Base-by-base conservation (phyloP, 2,113 vertebrate genomes). In the Lampris megalopsis region DNA sequence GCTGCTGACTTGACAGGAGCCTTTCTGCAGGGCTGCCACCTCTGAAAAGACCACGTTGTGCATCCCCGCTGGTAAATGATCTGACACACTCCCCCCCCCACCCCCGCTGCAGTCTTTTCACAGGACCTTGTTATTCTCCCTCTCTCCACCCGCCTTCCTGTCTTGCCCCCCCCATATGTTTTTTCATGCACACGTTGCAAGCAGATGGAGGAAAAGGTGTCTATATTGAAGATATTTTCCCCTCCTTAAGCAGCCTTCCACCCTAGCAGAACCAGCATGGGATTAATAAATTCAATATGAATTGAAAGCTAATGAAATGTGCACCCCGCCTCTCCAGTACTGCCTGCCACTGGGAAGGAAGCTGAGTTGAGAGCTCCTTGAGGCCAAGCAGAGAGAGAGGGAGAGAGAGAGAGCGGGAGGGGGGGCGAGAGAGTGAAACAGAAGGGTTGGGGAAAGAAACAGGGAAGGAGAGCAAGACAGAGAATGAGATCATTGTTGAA, bases 261-360 rank as follows among this genome's bases (percentile, higher is more conserved):
- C 85, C 68, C 74, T 75, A 73, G 84, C 82, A 88, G 82, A 88
- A 90, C 79, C 89, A 93, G 89, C 89, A 75, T 88, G 91, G 86
- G 89, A 93, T 90, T 94, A 93, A 94, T 94, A 94, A 84, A 92
- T 91, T 89, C 89, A 93, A 89, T 87, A 90, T 92, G 90, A 92
- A 92, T 88, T 90, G 88, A 88, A 86, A 88, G 89, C 86, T 93
- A 92, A 94, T 92, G 83, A 93, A 92, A 91, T 89, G 84, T 83
- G 79, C 80, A 41, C 80, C 68, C 81, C 80, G 45, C 64, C 83
- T 80, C 75, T 59, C 81, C 48, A 68, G 63, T 77, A 86, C 87
- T 87, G 83, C 74, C 80, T 78, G 78, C 73, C 80, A 0, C 86
- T 78, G 68, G 69, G 82, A 89, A 64, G 77, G 75, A 75, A 63